Percentiles rank a stretch among this genome's conserved stretches.
phyloP scores from a whole-genome alignment of 2,113 vertebrate species.

The Pachycephala philippinensis region DNA sequence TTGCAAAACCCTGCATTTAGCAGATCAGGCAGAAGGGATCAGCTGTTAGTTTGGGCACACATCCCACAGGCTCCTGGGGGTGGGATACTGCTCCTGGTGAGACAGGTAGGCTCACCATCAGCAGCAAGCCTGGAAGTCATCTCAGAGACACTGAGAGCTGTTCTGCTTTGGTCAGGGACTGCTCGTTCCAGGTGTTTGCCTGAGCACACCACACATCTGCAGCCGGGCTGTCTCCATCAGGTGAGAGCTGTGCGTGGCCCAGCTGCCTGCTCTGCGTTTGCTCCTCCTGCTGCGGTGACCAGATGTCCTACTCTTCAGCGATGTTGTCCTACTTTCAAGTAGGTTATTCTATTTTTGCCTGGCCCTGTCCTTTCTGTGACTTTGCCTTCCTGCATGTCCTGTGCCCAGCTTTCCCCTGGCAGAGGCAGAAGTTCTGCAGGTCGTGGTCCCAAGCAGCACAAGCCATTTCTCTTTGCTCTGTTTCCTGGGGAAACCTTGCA shows the following conservation, averaged over 20 bases:
- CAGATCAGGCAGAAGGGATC: background rate
- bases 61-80: background rate
- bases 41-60: background rate
- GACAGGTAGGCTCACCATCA: background rate
- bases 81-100: background rate
- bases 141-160: background rate
- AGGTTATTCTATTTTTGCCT: conserved; percentile 64
- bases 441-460: background rate
- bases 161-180: background rate
- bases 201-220: background rate
- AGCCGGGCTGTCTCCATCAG: background rate
- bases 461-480: background rate
- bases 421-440: background rate
- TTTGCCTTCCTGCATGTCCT: background rate
- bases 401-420: background rate
- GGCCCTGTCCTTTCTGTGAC: conserved; percentile 45
- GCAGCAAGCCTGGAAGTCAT: background rate
- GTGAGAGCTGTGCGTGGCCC: accelerated
- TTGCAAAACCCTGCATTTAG: background rate
- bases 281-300: conserved; percentile 4
- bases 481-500: background rate
- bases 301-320: background rate
- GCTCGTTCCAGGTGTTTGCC: background rate
- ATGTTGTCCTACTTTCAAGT: conserved; percentile 55
- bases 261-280: background rate